Conservation (phyloP, 2,888 invertebrate genomes). For the Cephus sareptanus region DNA sequence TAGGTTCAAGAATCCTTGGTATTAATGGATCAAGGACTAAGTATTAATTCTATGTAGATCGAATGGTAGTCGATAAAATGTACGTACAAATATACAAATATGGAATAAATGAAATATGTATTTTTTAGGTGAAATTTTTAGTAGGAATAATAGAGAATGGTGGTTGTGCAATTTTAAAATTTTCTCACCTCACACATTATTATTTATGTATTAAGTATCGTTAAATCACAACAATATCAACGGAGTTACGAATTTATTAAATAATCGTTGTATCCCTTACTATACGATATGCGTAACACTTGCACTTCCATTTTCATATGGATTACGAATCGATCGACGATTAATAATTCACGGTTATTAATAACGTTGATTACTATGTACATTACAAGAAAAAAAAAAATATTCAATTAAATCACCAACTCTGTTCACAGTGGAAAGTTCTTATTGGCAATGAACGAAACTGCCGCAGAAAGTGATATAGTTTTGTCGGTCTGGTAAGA, state of each 20-base stretch:
- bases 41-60: background rate
- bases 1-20: background rate
- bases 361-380: background rate
- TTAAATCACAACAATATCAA: background rate
- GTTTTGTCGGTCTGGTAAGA: background rate
- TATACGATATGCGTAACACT: background rate
- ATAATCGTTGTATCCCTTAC: background rate
- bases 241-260: background rate
- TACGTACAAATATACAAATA: background rate
- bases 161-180: background rate
- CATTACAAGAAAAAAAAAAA: background rate
- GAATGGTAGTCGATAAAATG: background rate
- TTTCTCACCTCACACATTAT: background rate
- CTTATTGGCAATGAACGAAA: background rate
- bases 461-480: background rate
- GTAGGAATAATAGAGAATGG: background rate
- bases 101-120: background rate
- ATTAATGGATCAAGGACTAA: background rate
- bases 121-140: background rate
- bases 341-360: background rate
- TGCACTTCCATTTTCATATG: background rate
- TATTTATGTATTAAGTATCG: background rate
- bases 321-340: background rate
- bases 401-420: background rate
- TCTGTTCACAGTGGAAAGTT: background rate